Percentiles rank a stretch among this genome's conserved stretches.
These are phyloP conservation scores for Lophura swinhoii DNA, from an alignment of 2,797 vertebrate genomes.

Conservation along the genomic window DNA sequence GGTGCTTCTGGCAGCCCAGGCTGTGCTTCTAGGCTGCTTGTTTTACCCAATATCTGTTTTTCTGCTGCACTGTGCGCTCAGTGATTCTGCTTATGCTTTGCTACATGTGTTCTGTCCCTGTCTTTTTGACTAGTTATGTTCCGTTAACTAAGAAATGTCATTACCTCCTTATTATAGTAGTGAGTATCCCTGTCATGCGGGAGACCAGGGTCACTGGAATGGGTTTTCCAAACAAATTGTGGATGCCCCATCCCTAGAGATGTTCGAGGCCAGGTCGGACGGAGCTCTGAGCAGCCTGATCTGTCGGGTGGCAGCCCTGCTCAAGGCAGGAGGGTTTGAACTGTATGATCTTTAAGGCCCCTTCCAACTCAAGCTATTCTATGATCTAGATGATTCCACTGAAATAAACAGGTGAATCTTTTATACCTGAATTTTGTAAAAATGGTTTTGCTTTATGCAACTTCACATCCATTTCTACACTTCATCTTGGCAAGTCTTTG, in stretches of 20 bases:
- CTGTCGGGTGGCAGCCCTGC: background rate
- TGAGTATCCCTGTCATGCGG: background rate
- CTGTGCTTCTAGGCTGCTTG: background rate
- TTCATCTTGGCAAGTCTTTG: background rate
- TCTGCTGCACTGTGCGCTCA: rapidly evolving
- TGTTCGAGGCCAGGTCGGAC: background rate
- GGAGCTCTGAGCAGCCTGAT: background rate
- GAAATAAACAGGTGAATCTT: background rate
- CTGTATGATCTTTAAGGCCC: background rate
- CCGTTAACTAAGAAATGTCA: background rate
- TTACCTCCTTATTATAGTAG: background rate
- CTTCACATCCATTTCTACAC: background rate
- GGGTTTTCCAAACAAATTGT: background rate
- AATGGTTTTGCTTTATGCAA: background rate
- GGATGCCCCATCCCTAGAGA: background rate
- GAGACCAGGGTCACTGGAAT: background rate
- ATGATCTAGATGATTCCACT: background rate
- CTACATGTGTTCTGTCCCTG: background rate
- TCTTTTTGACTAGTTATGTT: background rate
- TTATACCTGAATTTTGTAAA: background rate
- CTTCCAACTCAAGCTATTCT: background rate
- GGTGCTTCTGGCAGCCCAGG: background rate
- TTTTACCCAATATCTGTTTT: background rate
- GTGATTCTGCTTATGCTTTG: background rate
- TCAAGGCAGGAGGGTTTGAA: background rate